These are phyloP conservation scores for Zapus hudsonius DNA, from an alignment of 2,113 vertebrate species.

Conservation along the genomic window DNA sequence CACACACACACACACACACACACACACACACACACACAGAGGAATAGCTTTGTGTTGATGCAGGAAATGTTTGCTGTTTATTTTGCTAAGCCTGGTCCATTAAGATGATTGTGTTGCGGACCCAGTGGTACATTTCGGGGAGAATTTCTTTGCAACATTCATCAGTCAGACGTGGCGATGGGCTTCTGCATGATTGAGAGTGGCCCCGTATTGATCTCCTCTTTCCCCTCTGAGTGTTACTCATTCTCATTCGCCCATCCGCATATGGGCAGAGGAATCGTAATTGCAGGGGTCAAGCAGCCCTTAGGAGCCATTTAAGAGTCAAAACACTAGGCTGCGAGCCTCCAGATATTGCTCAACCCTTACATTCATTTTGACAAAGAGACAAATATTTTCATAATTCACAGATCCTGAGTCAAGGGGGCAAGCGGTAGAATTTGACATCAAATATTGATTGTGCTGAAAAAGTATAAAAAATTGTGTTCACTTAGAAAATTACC, in stretches of 20 bases:
- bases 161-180: neutral
- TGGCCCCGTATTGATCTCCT: constrained; percentile 55
- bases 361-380: constrained; percentile 58
- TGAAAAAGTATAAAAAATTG: constrained; percentile 32
- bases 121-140: constrained; percentile 43
- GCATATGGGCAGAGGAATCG: constrained; percentile 44
- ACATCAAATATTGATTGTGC: constrained; percentile 42
- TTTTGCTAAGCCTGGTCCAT: constrained; percentile 55
- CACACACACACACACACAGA: constrained; percentile 20
- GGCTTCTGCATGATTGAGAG: constrained; percentile 18
- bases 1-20: constrained; percentile 28
- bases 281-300: constrained; percentile 58
- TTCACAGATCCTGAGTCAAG: neutral
- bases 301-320: constrained; percentile 68
- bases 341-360: constrained; percentile 45
- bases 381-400: constrained; percentile 63
- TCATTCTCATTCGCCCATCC: constrained; percentile 46
- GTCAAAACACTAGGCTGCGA: constrained; percentile 28
- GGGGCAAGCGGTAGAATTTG: constrained; percentile 4
- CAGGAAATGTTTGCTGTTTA: constrained; percentile 57
- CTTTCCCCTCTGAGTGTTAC: constrained; percentile 39
- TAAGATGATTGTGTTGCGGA: constrained; percentile 54
- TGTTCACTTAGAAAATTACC: constrained; percentile 42
- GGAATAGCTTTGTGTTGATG: constrained; percentile 60
- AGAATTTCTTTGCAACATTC: constrained; percentile 31